A percentile compares a stretch with the other conserved stretches of the same genome.
Conservation (phyloP, 2,888 invertebrate species). For the Subacronicta megacephala region DNA sequence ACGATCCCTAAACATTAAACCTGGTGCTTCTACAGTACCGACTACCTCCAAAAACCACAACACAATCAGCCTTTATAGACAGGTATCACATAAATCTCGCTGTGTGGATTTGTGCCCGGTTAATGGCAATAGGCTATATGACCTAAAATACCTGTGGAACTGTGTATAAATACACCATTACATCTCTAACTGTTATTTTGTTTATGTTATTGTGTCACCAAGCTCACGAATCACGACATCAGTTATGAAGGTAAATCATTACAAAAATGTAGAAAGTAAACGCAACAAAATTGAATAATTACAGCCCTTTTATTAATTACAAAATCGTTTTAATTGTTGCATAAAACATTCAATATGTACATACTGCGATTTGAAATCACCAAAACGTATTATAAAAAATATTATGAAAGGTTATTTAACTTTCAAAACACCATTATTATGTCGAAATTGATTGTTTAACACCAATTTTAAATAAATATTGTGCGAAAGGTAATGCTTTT, state of each 20-base stretch:
- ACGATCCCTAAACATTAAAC: too few relatives aligned
- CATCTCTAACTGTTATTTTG: too few relatives aligned
- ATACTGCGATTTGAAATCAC: conserved; percentile 8
- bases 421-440: conserved; percentile 18
- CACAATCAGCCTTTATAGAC: too few relatives aligned
- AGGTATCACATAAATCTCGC: too few relatives aligned
- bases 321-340: conserved; percentile 29
- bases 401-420: conserved; percentile 26
- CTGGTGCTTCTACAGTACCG: too few relatives aligned
- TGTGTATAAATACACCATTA: too few relatives aligned
- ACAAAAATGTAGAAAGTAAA: neutral
- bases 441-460: conserved; percentile 28
- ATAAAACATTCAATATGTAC: conserved; percentile 11
- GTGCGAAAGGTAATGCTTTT: neutral
- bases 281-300: conserved; percentile 19
- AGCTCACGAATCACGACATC: too few relatives aligned
- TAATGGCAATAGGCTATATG: too few relatives aligned
- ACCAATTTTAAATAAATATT: conserved; percentile 14
- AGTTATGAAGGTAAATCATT: conserved; percentile 7
- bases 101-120: too few relatives aligned
- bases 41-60: too few relatives aligned
- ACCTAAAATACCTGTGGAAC: too few relatives aligned
- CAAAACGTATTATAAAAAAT: neutral
- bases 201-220: too few relatives aligned
- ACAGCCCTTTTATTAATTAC: conserved; percentile 36